phyloP scores from a whole-genome alignment of 1,140 invertebrate species.

The Drosophila eugracilis region DNA sequence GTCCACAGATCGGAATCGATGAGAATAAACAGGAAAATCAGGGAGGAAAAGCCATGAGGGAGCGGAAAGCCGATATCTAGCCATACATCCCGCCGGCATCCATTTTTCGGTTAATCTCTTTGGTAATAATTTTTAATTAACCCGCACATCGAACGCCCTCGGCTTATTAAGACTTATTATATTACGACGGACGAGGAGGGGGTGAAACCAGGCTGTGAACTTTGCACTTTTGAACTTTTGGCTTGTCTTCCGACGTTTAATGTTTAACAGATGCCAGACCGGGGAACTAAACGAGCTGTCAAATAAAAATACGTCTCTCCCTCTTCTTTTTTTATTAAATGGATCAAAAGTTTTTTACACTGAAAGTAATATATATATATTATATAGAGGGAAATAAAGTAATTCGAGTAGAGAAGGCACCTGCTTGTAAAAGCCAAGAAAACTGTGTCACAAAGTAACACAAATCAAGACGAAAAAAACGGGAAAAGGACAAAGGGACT shows the following conservation, averaged over 20 bases:
- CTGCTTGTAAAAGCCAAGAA: constrained; percentile 10
- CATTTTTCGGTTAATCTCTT: constrained; percentile 58
- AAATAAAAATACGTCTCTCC: constrained; percentile 7
- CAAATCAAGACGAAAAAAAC: constrained; percentile 9
- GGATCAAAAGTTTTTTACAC: constrained; percentile 13
- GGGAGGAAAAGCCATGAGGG: background rate
- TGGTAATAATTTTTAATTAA: constrained; percentile 74
- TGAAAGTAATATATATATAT: constrained; percentile 25
- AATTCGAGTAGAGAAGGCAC: constrained; percentile 28
- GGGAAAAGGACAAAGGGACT: constrained; percentile 17
- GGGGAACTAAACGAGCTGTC: constrained; percentile 8
- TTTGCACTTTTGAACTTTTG: constrained; percentile 48
- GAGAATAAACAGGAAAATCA: background rate
- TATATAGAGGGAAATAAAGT: constrained; percentile 6
- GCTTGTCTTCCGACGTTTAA: constrained; percentile 18
- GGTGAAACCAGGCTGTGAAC: constrained; percentile 11
- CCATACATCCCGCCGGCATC: background rate
- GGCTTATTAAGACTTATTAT: constrained; percentile 56
- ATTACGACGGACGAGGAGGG: background rate
- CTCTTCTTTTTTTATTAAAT: constrained; percentile 10
- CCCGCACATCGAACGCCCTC: constrained; percentile 54
- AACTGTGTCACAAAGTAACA: constrained; percentile 55
- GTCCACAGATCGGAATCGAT: constrained; percentile 15
- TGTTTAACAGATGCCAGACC: constrained; percentile 27
- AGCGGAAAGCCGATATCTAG: constrained; percentile 7